These are phyloP conservation scores for Myotis planiceps DNA, from an alignment of 2,797 vertebrate genomes.

Conservation along the genomic window DNA sequence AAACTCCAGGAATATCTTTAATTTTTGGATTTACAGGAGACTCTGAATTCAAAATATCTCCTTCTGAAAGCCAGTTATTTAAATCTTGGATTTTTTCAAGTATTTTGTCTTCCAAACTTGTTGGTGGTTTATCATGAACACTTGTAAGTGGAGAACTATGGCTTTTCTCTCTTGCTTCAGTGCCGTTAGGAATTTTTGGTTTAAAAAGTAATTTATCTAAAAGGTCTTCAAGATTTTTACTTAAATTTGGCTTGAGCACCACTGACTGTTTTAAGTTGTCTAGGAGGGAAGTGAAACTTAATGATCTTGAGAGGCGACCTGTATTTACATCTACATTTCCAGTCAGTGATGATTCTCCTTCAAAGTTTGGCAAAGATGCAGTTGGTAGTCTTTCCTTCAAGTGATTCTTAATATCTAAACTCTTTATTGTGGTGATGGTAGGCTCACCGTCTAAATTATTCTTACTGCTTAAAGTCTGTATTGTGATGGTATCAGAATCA, in stretches of 20 bases:
- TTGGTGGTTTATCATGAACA: not conserved
- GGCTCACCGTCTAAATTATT: not conserved
- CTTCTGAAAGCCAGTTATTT: constrained; percentile 40
- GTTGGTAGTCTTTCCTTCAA: constrained; percentile 41
- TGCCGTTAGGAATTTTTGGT: not conserved
- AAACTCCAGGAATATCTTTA: constrained; percentile 43
- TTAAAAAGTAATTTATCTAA: constrained; percentile 68
- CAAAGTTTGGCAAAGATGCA: not conserved
- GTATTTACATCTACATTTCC: not conserved
- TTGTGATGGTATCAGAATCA: not conserved
- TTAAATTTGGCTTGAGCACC: constrained; percentile 72
- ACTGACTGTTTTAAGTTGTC: constrained; percentile 71
- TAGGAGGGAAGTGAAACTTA: constrained; percentile 36
- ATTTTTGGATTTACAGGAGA: constrained; percentile 50
- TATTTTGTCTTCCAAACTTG: not conserved
- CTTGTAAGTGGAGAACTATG: not conserved
- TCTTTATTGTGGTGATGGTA: not conserved
- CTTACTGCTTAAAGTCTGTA: not conserved
- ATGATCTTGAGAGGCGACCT: constrained; percentile 19
- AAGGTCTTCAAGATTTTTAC: constrained; percentile 73
- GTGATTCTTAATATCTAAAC: constrained; percentile 11
- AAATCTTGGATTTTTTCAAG: constrained; percentile 40
- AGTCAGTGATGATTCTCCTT: constrained; percentile 7
- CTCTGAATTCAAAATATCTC: constrained; percentile 52
- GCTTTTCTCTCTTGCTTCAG: constrained; percentile 4